Conservation (phyloP, 2,888 invertebrate species). For the Trichacis sp. region DNA sequence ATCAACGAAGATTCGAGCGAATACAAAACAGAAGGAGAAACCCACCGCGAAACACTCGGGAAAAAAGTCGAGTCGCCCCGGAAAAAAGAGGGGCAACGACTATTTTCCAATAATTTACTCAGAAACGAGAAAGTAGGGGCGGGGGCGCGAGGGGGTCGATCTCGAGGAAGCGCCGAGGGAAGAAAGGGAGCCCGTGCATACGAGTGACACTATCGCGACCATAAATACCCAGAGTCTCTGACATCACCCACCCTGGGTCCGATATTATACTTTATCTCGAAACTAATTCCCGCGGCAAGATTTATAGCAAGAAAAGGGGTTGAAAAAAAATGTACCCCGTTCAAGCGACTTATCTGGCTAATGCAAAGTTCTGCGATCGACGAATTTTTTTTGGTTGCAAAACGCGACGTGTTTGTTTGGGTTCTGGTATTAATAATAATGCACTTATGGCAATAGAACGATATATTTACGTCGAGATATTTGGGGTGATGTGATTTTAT, state of each 20-base stretch:
- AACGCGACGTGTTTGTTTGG: too few relatives aligned
- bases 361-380: conserved; percentile 58
- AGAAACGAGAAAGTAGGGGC: background rate
- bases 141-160: conserved; percentile 23
- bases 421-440: too few relatives aligned
- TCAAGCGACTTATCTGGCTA: conserved; percentile 61
- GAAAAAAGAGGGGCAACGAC: conserved; percentile 48
- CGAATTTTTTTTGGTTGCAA: too few relatives aligned
- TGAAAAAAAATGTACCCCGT: conserved; percentile 54
- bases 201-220: conserved; percentile 68
- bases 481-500: too few relatives aligned
- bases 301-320: conserved; percentile 68
- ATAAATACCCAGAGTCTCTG: conserved; percentile 68
- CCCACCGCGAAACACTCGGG: conserved; percentile 38
- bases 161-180: conserved; percentile 29
- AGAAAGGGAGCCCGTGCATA: conserved; percentile 52
- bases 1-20: conserved; percentile 46
- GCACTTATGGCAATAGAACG: too few relatives aligned
- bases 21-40: conserved; percentile 57
- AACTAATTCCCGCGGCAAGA: conserved; percentile 69
- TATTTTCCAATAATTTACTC: conserved; percentile 68
- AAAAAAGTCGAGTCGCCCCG: conserved; percentile 19
- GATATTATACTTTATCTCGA: conserved; percentile 70
- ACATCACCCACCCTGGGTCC: conserved; percentile 67
- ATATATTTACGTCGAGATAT: conserved; percentile 3